phyloP scores from a whole-genome alignment of 2,888 invertebrate species.

The Pammene fasciana region DNA sequence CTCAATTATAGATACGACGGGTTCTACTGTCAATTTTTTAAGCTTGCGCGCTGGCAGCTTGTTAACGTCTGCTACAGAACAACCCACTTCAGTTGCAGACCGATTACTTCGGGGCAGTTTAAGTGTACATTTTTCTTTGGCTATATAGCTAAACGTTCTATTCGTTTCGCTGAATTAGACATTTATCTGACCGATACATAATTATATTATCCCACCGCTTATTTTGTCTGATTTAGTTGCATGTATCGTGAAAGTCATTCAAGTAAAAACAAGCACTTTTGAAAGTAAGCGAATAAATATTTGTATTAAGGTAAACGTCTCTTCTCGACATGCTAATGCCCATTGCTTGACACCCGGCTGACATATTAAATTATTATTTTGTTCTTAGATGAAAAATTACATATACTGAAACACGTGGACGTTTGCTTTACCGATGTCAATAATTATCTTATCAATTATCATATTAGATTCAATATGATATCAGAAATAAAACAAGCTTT shows the following conservation, averaged over 20 bases:
- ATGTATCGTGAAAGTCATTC: not conserved
- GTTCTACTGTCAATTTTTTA: constrained; percentile 36
- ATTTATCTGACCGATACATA: constrained; percentile 5
- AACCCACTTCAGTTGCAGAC: constrained; percentile 65
- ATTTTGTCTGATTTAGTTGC: not conserved
- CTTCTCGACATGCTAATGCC: no score
- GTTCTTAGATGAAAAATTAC: no score
- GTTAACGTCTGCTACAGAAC: constrained; percentile 63
- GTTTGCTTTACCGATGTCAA: no score
- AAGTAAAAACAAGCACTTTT: no score
- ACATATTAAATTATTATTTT: no score
- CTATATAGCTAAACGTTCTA: constrained; percentile 25
- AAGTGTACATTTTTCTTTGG: constrained; percentile 50
- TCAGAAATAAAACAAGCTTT: no score
- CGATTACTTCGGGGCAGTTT: constrained; percentile 55
- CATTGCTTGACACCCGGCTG: no score
- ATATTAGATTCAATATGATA: no score
- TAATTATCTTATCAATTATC: no score
- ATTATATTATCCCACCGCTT: not conserved
- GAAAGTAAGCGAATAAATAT: no score
- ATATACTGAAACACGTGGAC: no score
- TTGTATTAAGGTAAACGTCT: no score
- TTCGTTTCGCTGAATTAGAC: constrained; percentile 5
- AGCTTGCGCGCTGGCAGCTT: constrained; percentile 56
- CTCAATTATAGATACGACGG: constrained; percentile 40